Conservation (phyloP, 2,113 vertebrate genomes). For the Phrynosoma blainvillii region DNA sequence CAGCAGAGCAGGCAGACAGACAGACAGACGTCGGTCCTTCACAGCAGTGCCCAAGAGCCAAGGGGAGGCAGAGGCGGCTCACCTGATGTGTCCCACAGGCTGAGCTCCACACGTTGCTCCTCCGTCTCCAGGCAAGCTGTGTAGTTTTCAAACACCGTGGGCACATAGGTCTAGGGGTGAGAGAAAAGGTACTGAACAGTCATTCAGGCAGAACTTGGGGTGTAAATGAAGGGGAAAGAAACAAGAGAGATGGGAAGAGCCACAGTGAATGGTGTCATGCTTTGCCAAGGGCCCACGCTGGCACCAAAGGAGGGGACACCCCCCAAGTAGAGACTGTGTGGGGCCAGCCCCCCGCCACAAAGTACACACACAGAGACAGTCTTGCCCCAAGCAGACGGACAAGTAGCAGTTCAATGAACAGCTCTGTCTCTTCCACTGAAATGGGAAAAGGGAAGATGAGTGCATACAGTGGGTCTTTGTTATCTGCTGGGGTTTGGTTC, state of each 20-base stretch:
- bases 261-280: too few relatives aligned
- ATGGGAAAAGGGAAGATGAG: too few relatives aligned
- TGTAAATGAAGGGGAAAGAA: neutral
- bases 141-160: slow-evolving; percentile 97
- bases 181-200: neutral
- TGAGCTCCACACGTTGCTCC: slow-evolving; percentile 93
- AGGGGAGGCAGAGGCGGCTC: slow-evolving; percentile 52
- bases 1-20: neutral
- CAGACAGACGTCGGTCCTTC: neutral
- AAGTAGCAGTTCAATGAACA: too few relatives aligned
- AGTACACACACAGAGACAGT: too few relatives aligned
- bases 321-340: neutral
- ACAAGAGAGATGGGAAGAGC: neutral
- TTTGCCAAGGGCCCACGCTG: too few relatives aligned
- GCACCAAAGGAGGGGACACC: neutral
- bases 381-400: too few relatives aligned
- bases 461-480: too few relatives aligned
- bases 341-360: too few relatives aligned
- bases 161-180: slow-evolving; percentile 88
- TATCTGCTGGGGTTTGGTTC: too few relatives aligned
- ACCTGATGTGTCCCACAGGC: slow-evolving; percentile 97
- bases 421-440: too few relatives aligned
- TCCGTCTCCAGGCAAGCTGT: slow-evolving; percentile 92
- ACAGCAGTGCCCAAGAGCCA: too few relatives aligned
- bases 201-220: neutral